phyloP scores from a whole-genome alignment of 2,113 vertebrate genomes.

The Kryptolebias marmoratus region DNA sequence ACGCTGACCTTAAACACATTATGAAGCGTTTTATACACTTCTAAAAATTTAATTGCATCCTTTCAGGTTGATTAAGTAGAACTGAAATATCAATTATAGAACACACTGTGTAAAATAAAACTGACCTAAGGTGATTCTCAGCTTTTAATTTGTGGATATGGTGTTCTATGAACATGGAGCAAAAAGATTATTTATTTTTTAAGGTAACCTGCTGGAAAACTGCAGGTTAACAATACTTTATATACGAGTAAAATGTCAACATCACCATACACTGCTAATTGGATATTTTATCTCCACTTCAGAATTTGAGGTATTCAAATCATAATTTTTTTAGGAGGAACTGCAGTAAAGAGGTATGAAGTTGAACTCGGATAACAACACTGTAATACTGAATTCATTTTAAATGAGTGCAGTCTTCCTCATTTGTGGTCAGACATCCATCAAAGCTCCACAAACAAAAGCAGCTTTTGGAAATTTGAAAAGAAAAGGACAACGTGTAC shows the following conservation, averaged over 20 bases:
- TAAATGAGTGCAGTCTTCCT: conserved; percentile 43
- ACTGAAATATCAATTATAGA: conserved; percentile 51
- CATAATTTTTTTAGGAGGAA: conserved; percentile 38
- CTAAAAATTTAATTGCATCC: conserved; percentile 63
- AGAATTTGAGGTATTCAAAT: conserved; percentile 41
- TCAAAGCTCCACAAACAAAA: conserved; percentile 49
- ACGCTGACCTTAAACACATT: conserved; percentile 50
- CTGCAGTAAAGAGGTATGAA: conserved; percentile 8
- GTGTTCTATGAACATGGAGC: conserved; percentile 31
- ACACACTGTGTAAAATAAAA: conserved; percentile 18
- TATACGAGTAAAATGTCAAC: conserved; percentile 63
- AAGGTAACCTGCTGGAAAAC: conserved; percentile 11
- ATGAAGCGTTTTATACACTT: conserved; percentile 42
- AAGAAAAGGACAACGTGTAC: conserved; percentile 18
- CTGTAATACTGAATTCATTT: conserved; percentile 51
- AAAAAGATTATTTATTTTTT: conserved; percentile 5
- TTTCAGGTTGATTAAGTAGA: conserved; percentile 49
- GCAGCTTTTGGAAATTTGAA: conserved; percentile 30
- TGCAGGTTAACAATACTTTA: conserved; percentile 49
- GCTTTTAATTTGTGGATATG: conserved; percentile 47
- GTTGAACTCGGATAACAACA: conserved; percentile 52
- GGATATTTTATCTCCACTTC: conserved; percentile 52
- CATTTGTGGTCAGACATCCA: conserved; percentile 53
- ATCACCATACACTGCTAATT: conserved; percentile 67
- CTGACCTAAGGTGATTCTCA: conserved; percentile 18